Percentiles rank a stretch among this genome's conserved stretches.
Conservation (phyloP, 1,140 invertebrate species). For the Papilio helenus region DNA sequence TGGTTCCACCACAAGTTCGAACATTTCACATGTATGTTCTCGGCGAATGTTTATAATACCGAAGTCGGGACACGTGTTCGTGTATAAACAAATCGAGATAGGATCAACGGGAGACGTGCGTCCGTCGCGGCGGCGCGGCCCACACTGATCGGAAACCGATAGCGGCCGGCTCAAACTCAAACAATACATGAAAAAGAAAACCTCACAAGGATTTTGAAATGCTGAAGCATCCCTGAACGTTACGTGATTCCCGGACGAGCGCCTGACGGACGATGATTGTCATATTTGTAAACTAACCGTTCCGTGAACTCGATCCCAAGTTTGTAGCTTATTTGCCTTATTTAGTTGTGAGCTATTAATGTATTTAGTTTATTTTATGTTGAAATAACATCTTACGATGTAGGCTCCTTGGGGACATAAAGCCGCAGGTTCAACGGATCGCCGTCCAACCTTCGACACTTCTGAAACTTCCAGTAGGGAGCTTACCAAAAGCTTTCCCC, state of each 20-base stretch:
- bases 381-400: not conserved
- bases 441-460: too few species aligned
- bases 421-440: too few species aligned
- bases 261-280: not conserved
- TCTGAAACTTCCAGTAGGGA: too few species aligned
- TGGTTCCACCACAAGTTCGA: not conserved
- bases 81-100: constrained; percentile 56
- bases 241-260: not conserved
- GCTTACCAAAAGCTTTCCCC: too few species aligned
- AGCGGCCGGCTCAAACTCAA: constrained; percentile 42
- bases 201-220: constrained; percentile 50
- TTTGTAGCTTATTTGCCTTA: not conserved
- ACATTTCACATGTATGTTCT: constrained; percentile 5
- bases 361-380: not conserved
- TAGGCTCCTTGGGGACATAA: too few species aligned
- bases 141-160: constrained; percentile 71
- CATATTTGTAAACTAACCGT: constrained; percentile 10
- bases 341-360: not conserved
- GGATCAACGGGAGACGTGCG: constrained; percentile 55
- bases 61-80: constrained; percentile 51
- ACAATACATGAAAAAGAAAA: constrained; percentile 50
- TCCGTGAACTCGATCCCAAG: not conserved
- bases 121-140: constrained; percentile 55
- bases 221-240: constrained; percentile 38
- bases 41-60: constrained; percentile 33